phyloP scores from a whole-genome alignment of 2,797 vertebrate species.

The Sebastes wilsoni region DNA sequence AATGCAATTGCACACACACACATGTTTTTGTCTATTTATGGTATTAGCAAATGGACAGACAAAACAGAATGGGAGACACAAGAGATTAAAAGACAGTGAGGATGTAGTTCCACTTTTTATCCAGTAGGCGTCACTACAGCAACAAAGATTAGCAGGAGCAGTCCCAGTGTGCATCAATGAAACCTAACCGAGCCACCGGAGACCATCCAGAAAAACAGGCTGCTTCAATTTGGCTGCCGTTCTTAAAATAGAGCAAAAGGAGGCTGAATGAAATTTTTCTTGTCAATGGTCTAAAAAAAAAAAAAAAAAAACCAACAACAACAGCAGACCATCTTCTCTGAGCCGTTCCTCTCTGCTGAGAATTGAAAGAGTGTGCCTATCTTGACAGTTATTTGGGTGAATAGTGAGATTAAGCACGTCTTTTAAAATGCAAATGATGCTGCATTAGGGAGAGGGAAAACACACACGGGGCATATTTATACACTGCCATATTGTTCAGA shows the following conservation, averaged over 20 bases:
- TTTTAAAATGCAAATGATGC: slow-evolving; percentile 49
- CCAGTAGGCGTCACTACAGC: slow-evolving; percentile 65
- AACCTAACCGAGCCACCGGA: neutral
- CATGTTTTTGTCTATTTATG: neutral
- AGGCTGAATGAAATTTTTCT: slow-evolving; percentile 1
- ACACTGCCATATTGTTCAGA: neutral
- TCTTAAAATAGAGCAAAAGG: slow-evolving; percentile 29
- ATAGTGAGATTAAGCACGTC: neutral
- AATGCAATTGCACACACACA: neutral
- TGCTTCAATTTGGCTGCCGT: slow-evolving; percentile 13
- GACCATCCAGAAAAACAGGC: neutral
- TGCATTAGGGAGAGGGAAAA: neutral
- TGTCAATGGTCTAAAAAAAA: neutral
- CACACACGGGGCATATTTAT: slow-evolving; percentile 7
- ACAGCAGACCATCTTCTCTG: neutral
- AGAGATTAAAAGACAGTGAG: neutral
- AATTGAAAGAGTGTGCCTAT: neutral
- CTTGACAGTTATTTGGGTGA: neutral
- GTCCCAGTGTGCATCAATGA: neutral
- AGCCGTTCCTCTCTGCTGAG: neutral
- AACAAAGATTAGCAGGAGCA: slow-evolving; percentile 19
- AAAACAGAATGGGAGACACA: neutral
- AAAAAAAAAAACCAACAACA: neutral
- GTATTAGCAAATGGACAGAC: neutral
- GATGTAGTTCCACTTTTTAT: neutral